Evolutionary conservation across 1,140 invertebrate species (phyloP).

Genomic region (Drosophila ogumai): DNA sequence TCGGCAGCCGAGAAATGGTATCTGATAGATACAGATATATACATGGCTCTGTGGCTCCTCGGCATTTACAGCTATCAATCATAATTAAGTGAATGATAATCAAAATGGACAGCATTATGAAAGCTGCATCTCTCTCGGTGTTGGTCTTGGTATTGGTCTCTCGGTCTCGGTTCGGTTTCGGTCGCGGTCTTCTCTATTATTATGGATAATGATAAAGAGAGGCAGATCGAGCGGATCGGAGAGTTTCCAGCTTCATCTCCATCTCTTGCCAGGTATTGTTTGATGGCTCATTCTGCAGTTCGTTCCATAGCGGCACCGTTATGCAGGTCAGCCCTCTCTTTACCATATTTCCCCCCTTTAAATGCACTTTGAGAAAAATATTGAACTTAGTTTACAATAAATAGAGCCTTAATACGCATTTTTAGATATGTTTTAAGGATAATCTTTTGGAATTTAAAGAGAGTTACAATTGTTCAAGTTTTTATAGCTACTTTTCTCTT

Average conservation of each 20-base stretch:
- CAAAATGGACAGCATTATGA: conserved; percentile 80
- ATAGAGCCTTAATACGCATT: accelerated
- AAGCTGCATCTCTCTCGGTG: conserved; percentile 41
- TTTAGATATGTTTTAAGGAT: not conserved
- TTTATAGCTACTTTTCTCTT: not conserved
- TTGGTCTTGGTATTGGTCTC: conserved; percentile 35
- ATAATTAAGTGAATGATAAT: conserved; percentile 84
- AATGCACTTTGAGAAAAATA: not conserved
- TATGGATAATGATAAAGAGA: conserved; percentile 77
- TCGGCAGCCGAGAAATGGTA: conserved; percentile 63
- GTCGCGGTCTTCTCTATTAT: conserved; percentile 57
- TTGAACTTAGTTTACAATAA: accelerated
- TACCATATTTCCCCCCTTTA: not conserved
- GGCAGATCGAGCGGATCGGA: conserved; percentile 67
- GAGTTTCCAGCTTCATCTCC: conserved; percentile 24
- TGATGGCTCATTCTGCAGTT: conserved; percentile 51
- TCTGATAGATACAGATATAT: conserved; percentile 57
- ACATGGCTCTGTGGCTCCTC: conserved; percentile 48
- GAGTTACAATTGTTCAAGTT: accelerated
- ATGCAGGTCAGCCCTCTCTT: conserved; percentile 72
- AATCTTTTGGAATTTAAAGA: not conserved
- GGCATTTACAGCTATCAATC: conserved; percentile 82
- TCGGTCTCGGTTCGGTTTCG: conserved; percentile 16
- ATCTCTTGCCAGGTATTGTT: conserved; percentile 10
- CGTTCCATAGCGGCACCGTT: conserved; percentile 66